phyloP scores from a whole-genome alignment of 2,113 vertebrate genomes.

The Protomyctophum bolini region DNA sequence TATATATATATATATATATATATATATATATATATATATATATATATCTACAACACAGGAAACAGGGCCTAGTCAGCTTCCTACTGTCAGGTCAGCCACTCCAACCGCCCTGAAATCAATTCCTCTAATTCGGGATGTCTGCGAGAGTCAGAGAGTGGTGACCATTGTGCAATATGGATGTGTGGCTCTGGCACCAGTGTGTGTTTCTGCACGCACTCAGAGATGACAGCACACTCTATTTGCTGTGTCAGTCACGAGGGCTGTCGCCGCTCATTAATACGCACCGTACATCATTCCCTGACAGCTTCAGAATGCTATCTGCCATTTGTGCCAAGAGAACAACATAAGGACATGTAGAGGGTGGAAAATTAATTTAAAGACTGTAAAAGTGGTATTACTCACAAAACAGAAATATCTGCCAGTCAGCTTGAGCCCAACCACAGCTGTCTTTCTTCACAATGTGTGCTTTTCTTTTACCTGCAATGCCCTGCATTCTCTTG shows the following conservation, averaged over 20 bases:
- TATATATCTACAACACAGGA: too few species aligned
- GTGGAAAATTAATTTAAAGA: slow-evolving; percentile 48
- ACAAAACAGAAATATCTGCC: slow-evolving; percentile 79
- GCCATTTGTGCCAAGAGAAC: slow-evolving; percentile 55
- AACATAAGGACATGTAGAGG: slow-evolving; percentile 56
- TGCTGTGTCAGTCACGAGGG: slow-evolving; percentile 47
- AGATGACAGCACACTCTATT: slow-evolving; percentile 55
- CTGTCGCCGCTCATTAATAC: slow-evolving; percentile 65
- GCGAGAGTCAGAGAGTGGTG: too few species aligned
- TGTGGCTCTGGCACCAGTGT: neutral
- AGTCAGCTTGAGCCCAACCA: slow-evolving; percentile 70
- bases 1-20: too few species aligned
- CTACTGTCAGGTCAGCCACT: too few species aligned
- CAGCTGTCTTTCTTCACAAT: slow-evolving; percentile 40
- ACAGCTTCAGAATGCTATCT: slow-evolving; percentile 61
- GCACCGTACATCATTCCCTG: slow-evolving; percentile 57
- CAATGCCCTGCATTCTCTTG: slow-evolving; percentile 13
- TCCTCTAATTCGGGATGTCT: too few species aligned
- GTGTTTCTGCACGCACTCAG: slow-evolving; percentile 19
- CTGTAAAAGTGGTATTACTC: slow-evolving; percentile 74
- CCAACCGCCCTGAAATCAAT: too few species aligned
- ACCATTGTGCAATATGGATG: neutral
- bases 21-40: too few species aligned
- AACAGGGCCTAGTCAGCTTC: too few species aligned
- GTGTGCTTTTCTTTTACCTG: slow-evolving; percentile 28